Evolutionary conservation across 2,797 vertebrate genomes (phyloP).

Genomic region (Melanotaenia boesemani): DNA sequence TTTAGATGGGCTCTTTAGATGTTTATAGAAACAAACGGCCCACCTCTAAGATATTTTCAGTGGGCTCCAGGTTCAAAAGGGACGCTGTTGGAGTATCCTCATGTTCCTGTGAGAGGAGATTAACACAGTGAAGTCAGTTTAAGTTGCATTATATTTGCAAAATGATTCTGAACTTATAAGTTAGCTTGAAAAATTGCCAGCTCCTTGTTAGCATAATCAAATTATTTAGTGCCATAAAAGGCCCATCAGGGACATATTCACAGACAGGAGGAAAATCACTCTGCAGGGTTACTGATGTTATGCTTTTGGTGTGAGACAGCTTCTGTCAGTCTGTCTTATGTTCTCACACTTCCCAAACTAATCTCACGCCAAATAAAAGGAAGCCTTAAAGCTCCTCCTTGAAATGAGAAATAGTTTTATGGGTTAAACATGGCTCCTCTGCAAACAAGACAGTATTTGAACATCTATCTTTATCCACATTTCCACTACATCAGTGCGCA

Average conservation of each 20-base stretch:
- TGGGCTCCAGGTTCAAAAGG: conserved; percentile 80
- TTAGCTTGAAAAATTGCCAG: background rate
- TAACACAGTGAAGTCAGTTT: conserved; percentile 4
- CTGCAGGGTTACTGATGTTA: background rate
- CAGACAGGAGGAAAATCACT: background rate
- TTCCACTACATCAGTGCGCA: background rate
- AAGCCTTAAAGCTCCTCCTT: background rate
- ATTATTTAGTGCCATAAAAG: conserved; percentile 2
- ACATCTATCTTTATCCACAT: background rate
- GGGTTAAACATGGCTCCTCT: background rate
- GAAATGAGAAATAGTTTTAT: background rate
- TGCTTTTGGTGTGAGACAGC: conserved; percentile 11
- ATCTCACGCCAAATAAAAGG: conserved; percentile 14
- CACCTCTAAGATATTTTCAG: conserved; percentile 79
- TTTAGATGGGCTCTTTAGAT: background rate
- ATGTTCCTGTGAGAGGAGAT: conserved; percentile 71
- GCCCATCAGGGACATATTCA: background rate
- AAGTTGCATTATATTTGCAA: conserved; percentile 6
- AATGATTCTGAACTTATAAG: conserved; percentile 1
- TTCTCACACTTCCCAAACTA: conserved; percentile 1
- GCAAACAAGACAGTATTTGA: background rate
- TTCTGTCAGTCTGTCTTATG: background rate
- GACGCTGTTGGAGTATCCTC: conserved; percentile 79
- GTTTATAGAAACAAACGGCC: background rate
- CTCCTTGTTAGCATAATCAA: background rate